phyloP scores from a whole-genome alignment of 2,888 invertebrate species.

The Aspidapion aeneum region DNA sequence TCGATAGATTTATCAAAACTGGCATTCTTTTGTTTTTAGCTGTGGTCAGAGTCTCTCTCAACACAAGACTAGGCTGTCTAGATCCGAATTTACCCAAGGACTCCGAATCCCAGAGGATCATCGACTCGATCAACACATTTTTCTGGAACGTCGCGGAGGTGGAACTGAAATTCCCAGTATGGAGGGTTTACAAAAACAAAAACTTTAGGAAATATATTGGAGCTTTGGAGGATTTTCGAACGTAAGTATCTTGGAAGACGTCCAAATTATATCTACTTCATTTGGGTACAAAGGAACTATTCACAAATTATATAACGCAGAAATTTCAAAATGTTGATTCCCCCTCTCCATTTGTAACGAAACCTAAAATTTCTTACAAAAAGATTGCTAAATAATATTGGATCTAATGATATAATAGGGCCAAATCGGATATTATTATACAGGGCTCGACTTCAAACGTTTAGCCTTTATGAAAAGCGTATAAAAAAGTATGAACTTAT shows the following conservation, averaged over 20 bases:
- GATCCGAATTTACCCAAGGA: slow-evolving; percentile 48
- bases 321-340: too few species aligned
- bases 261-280: slow-evolving; percentile 53
- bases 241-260: slow-evolving; percentile 57
- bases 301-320: too few species aligned
- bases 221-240: slow-evolving; percentile 68
- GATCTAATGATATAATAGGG: too few species aligned
- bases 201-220: slow-evolving; percentile 68
- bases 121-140: slow-evolving; percentile 72
- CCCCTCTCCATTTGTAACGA: too few species aligned
- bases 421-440: too few species aligned
- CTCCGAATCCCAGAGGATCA: slow-evolving; percentile 72
- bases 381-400: too few species aligned
- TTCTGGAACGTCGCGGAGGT: slow-evolving; percentile 74
- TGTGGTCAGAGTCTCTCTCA: slow-evolving; percentile 77
- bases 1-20: too few species aligned
- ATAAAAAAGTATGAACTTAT: too few species aligned
- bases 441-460: too few species aligned
- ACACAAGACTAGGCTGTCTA: slow-evolving; percentile 74
- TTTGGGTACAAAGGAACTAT: too few species aligned
- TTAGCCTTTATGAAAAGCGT: too few species aligned
- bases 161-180: slow-evolving; percentile 70
- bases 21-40: slow-evolving; percentile 52
- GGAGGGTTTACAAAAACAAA: slow-evolving; percentile 69
- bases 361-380: too few species aligned